Evolutionary conservation across 2,888 invertebrate genomes (phyloP).

Genomic region (Dryadula phaetusa): DNA sequence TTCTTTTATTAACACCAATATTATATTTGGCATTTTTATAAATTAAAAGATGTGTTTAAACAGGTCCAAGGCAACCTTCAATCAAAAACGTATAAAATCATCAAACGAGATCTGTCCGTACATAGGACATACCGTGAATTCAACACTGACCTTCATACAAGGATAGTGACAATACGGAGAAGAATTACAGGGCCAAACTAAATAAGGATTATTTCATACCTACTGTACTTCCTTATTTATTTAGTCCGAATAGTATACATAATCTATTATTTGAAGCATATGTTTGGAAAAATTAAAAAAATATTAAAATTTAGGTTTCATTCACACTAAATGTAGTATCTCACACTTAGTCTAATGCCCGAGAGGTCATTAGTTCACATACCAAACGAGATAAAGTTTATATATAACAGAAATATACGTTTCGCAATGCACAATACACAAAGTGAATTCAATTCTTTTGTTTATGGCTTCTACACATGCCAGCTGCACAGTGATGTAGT

Average conservation of each 20-base stretch:
- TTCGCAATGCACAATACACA: neutral
- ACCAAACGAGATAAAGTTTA: neutral
- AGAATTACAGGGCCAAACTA: constrained; percentile 29
- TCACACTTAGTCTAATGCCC: neutral
- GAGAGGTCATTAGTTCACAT: neutral
- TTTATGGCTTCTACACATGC: constrained; percentile 19
- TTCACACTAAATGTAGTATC: too few relatives aligned
- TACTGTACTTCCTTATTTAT: constrained; percentile 10
- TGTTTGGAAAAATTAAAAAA: too few relatives aligned
- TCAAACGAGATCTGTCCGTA: constrained; percentile 45
- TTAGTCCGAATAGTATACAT: too few relatives aligned
- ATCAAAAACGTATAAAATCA: constrained; percentile 69
- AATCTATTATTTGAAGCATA: too few relatives aligned
- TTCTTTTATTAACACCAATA: neutral
- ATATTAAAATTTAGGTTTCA: too few relatives aligned
- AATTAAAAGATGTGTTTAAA: constrained; percentile 33
- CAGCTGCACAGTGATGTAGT: constrained; percentile 11
- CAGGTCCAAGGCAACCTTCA: constrained; percentile 58
- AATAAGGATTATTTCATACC: constrained; percentile 23
- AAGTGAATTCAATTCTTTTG: constrained; percentile 15
- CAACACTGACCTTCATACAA: constrained; percentile 60
- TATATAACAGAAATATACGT: neutral
- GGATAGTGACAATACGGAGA: constrained; percentile 49
- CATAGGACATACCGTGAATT: constrained; percentile 62
- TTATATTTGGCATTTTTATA: neutral